Evolutionary conservation across 2,113 vertebrate species (phyloP), one percentile per base, ranked within the genome.

Genomic region (Callionymus lyra): DNA sequence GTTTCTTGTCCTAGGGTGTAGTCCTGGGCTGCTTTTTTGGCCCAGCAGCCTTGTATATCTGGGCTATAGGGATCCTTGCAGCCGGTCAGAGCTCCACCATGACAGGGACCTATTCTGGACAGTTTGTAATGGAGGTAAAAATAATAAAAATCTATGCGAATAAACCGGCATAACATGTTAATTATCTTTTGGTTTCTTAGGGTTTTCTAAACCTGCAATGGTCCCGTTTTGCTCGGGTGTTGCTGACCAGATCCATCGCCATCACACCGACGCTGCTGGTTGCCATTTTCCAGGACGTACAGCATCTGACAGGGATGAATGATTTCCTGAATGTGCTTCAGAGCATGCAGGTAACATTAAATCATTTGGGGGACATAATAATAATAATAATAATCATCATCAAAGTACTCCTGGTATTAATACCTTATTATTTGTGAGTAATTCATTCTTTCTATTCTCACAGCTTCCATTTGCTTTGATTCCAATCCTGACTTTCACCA

Each of bases 71-170:
- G 6, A 97, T 98, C 72, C 85, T 98, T 13, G 94, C 94, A 9
- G 94, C 94, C 0, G 94, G 94, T 14, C 94, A 98, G 85, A 98
- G 94, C 78, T 98, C 94, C 15, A 98, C 94, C 10, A 98, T 98
- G 94, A 98, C 94, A 0, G 94, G 94, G 34, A 98, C 94, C 0
- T 98, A 98, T 63, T 95, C 94, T 0, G 94, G 94, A 12, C 94
- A 98, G 85, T 98, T 98, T 34, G 94, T 94, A 15, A 98, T 97
- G 94, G 94, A 98, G 91, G 94, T 96, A 63, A 10, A 27, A 9
- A 50, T 13, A 9, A 82, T 19, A 21, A 4, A 27, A 34, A n/a
- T 1, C 17, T 10, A 4, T 27, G 21, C 21, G 4, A 8, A 5
- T 4, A 27, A 27, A 27, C 21, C 21, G 21, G n/a, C n/a, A 6